Percentiles rank a stretch among this genome's conserved stretches.
phyloP scores from a whole-genome alignment of 2,113 vertebrate species.

The Phasianus colchicus region DNA sequence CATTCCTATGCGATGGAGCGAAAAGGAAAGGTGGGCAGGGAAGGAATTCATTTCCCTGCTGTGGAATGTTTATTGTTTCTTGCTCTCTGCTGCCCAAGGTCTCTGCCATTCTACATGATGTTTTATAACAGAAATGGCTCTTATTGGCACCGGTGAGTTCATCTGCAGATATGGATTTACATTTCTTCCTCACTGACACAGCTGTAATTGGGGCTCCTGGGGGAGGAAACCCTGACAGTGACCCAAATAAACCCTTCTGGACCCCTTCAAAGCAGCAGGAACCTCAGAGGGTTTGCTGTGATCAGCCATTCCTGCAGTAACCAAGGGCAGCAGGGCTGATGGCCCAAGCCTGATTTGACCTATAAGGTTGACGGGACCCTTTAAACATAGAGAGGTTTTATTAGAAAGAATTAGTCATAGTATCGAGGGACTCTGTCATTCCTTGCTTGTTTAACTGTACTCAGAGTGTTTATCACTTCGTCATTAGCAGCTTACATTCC shows the following conservation, averaged over 20 bases:
- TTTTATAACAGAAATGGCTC: conserved; percentile 54
- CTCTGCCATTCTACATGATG: not conserved
- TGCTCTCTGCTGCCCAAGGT: conserved; percentile 31
- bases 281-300: not conserved
- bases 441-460: not conserved
- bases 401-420: not conserved
- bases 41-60: conserved; percentile 34
- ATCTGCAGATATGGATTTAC: conserved; percentile 44
- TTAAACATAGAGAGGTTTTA: not conserved
- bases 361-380: not conserved
- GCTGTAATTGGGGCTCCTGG: conserved; percentile 13
- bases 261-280: conserved; percentile 1
- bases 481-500: not conserved
- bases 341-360: not conserved
- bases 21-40: not conserved
- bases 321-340: not conserved
- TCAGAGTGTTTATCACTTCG: not conserved
- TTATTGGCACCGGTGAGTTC: conserved; percentile 30
- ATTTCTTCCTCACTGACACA: not conserved
- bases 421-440: not conserved
- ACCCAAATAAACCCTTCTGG: conserved; percentile 41
- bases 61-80: conserved; percentile 60
- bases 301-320: conserved; percentile 8
- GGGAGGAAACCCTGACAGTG: conserved; percentile 23
- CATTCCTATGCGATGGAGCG: not conserved